Evolutionary conservation across 2,797 vertebrate genomes (phyloP).

Genomic region (Lophius americanus): DNA sequence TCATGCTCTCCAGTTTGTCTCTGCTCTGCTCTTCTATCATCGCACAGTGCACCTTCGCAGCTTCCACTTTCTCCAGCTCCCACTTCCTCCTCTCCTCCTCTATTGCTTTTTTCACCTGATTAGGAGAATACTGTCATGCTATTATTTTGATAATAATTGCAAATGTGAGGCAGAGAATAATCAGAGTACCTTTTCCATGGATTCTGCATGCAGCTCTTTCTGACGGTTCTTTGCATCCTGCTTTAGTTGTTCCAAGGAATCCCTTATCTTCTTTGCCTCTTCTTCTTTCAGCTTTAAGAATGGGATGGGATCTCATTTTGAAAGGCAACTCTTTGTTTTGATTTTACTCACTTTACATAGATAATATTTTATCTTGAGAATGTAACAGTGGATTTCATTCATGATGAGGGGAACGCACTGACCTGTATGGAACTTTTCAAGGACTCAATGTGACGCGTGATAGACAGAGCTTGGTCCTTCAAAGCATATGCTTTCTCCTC

Average conservation of each 20-base stretch:
- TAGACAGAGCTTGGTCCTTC: constrained; percentile 60
- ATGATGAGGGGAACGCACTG: constrained; percentile 15
- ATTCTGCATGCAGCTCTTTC: constrained; percentile 65
- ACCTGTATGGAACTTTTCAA: constrained; percentile 63
- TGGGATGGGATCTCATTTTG: neutral
- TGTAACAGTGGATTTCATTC: neutral
- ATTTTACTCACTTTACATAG: neutral
- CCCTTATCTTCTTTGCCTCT: constrained; percentile 64
- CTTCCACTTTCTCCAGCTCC: constrained; percentile 68
- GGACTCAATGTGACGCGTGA: constrained; percentile 57
- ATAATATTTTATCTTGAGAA: neutral
- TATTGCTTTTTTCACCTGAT: constrained; percentile 64
- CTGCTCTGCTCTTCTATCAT: constrained; percentile 72
- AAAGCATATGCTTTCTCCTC: constrained; percentile 61
- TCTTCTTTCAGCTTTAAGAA: constrained; percentile 73
- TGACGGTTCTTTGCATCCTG: constrained; percentile 59
- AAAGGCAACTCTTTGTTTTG: neutral
- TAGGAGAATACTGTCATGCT: neutral
- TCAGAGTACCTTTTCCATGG: constrained; percentile 67
- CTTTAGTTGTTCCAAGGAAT: constrained; percentile 62
- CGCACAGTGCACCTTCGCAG: constrained; percentile 58
- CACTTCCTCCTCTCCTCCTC: constrained; percentile 57
- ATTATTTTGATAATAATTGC: neutral
- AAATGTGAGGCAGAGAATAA: constrained; percentile 1
- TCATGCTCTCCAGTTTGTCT: constrained; percentile 34